These are phyloP conservation scores for Eristalis tenax DNA, from an alignment of 2,888 invertebrate genomes.

Conservation along the genomic window DNA sequence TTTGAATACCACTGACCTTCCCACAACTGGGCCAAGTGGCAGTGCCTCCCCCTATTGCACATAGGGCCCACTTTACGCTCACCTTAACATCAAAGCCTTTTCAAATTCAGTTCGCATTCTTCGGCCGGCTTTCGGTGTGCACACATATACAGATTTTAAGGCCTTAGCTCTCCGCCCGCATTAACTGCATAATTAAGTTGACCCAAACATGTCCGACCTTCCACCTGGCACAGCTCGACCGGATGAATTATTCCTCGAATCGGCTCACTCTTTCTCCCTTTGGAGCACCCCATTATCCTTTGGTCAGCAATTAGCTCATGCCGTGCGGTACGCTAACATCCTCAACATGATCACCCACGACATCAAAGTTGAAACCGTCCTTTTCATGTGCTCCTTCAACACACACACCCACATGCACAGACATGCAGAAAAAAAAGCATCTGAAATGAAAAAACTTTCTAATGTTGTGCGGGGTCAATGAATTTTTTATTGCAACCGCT, in stretches of 20 bases:
- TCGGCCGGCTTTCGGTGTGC: neutral
- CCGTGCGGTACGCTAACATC: conserved; percentile 38
- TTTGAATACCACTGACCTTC: neutral
- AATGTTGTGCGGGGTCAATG: conserved; percentile 64
- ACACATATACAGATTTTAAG: neutral
- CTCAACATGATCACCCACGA: conserved; percentile 17
- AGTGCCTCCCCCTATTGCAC: neutral
- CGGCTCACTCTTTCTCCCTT: conserved; percentile 15
- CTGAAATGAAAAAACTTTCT: conserved; percentile 23
- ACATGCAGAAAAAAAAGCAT: neutral
- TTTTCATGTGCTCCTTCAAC: conserved; percentile 30
- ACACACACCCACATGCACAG: neutral
- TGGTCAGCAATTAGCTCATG: conserved; percentile 59
- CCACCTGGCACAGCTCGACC: neutral
- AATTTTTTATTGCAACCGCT: conserved; percentile 63
- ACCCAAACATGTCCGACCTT: conserved; percentile 5
- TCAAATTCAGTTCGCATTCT: neutral
- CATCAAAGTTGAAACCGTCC: conserved; percentile 38
- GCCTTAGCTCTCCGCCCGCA: neutral
- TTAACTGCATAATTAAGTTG: conserved; percentile 28
- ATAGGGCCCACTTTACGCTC: neutral
- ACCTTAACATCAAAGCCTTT: neutral
- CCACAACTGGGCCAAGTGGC: neutral
- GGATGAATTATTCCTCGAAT: conserved; percentile 36
- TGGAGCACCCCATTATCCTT: conserved; percentile 9